Evolutionary conservation across 2,113 vertebrate genomes (phyloP), one percentile per base, ranked within the genome.

Genomic region (Phalacrocorax brasilianus): DNA sequence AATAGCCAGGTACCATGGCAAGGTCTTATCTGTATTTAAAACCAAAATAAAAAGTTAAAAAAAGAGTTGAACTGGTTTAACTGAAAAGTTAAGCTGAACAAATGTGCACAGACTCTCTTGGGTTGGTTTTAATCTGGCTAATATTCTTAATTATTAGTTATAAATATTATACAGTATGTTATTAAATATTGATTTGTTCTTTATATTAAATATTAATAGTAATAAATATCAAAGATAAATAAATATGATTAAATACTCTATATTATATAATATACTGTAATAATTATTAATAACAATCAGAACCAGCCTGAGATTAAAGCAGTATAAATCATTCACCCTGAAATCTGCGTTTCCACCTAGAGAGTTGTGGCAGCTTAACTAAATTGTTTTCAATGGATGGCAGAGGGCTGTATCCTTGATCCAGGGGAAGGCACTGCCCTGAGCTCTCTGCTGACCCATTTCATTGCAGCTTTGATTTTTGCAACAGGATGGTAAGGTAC

Each of bases 1-100:
- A 38, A 58, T 11, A 77, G 8, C 23, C 47, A 40, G 9, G 12
- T 28, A 40, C 38, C 33, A 45, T 1, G 14, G 21, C 0, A 0
- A 56, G 22, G 30, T 32, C 53, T 79, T 30, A 5, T 58, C 53
- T 78, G 16, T 27, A 67, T 72, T 71, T 79, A 79, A 59, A 94
- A 85, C 66, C 23, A 53, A 47, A 20, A 14, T 5, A 5, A 63
- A 66, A 61, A 74, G 13, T 4, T 6, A 42, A 56, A 71, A 10
- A 2, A 44, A 15, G 18, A 52, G 4, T 0, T 79, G 38, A 79
- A 70, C 14, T 40, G 7, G 4, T 80, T 90, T 49, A 79, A 58
- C 27, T 38, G 72, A 73, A 83, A 70, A 73, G 23, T 32, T 67
- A 50, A 82, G 30, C 38, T 73, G 50, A 70, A 53, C 27, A 42